Percentiles rank a stretch among this genome's conserved stretches.
phyloP scores from a whole-genome alignment of 2,888 invertebrate species.

The Philonicus albiceps region DNA sequence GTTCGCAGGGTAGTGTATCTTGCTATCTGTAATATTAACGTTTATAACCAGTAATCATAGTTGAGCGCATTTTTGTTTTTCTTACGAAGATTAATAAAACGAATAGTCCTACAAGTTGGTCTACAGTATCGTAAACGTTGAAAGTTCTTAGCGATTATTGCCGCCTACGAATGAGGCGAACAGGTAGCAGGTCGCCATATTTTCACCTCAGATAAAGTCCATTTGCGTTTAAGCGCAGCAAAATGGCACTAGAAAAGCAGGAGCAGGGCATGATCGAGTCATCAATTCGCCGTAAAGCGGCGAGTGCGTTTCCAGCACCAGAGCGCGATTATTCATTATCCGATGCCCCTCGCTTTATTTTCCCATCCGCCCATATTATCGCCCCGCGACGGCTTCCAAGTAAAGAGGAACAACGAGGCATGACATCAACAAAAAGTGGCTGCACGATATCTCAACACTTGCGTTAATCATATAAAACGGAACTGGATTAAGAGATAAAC shows the following conservation, averaged over 20 bases:
- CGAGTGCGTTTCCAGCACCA: background rate
- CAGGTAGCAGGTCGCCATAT: background rate
- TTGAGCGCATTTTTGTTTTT: background rate
- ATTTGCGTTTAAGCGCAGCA: background rate
- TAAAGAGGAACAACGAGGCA: slow-evolving; percentile 9
- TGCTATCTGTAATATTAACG: too few relatives aligned
- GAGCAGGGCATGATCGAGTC: background rate
- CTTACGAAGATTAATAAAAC: background rate
- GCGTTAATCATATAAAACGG: slow-evolving; percentile 49
- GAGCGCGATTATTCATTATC: slow-evolving; percentile 9
- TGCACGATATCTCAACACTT: slow-evolving; percentile 46
- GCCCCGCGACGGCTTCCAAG: background rate
- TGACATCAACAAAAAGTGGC: slow-evolving; percentile 35
- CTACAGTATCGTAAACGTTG: background rate
- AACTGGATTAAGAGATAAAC: slow-evolving; percentile 50
- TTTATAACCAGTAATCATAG: background rate
- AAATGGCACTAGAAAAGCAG: background rate
- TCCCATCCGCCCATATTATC: slow-evolving; percentile 35
- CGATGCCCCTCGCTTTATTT: slow-evolving; percentile 15
- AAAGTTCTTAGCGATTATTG: background rate
- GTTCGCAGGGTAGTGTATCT: too few relatives aligned
- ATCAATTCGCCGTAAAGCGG: background rate
- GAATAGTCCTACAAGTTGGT: background rate
- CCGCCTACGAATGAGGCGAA: background rate
- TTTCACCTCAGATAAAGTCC: background rate